A percentile compares a stretch with the other conserved stretches of the same genome.
Evolutionary conservation across 2,113 vertebrate species (phyloP).

Genomic region (Aldabrachelys gigantea): DNA sequence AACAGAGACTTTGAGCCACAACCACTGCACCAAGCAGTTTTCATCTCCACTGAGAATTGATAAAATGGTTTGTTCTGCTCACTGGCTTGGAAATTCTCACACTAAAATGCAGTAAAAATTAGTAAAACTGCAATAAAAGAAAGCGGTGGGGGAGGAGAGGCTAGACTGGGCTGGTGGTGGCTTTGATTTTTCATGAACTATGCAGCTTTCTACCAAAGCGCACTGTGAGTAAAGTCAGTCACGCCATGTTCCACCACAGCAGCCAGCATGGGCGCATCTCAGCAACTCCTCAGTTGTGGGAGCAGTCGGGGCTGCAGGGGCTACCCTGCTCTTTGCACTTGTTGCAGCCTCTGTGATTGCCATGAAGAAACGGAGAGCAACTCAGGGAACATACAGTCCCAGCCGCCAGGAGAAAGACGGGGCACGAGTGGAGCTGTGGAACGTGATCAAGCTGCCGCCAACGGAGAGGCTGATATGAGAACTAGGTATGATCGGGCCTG

Average conservation of each 20-base stretch:
- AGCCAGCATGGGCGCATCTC: constrained; percentile 53
- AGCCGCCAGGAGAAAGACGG: constrained; percentile 78
- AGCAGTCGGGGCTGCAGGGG: constrained; percentile 64
- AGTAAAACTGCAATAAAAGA: fast-evolving
- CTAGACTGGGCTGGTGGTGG: not conserved
- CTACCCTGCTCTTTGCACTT: constrained; percentile 54
- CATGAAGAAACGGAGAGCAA: constrained; percentile 75
- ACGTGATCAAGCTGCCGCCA: constrained; percentile 76
- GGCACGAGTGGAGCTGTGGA: constrained; percentile 77
- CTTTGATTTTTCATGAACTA: not conserved
- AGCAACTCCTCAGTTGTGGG: constrained; percentile 72
- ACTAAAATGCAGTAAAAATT: not conserved
- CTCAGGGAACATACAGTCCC: constrained; percentile 76
- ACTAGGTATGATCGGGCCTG: not conserved
- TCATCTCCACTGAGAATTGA: not conserved
- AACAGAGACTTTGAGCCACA: not conserved
- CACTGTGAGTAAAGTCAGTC: constrained; percentile 12
- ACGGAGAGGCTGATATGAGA: constrained; percentile 73
- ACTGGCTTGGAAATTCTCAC: not conserved
- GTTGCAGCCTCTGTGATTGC: constrained; percentile 29
- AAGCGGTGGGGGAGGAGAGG: fast-evolving
- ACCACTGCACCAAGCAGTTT: not conserved
- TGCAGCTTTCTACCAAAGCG: fast-evolving
- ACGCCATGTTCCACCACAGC: constrained; percentile 55
- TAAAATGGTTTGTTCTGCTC: not conserved